Conservation (phyloP, 2,888 invertebrate species). For the Psylliodes chrysocephalus region DNA sequence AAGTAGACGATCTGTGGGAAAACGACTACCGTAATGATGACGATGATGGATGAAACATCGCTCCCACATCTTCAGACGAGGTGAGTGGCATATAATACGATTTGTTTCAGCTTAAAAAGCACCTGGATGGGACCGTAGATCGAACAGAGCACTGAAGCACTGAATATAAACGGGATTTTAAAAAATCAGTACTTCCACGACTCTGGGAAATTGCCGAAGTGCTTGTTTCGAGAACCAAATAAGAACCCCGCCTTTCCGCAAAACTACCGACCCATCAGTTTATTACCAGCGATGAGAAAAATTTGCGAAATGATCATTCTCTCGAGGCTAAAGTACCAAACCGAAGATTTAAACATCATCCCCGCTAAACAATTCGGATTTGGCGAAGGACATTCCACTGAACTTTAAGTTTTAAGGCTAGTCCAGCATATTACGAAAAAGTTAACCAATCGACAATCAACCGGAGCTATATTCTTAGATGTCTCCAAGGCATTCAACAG, state of each 20-base stretch:
- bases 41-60: no score
- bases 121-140: background rate
- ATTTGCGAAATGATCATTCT: constrained; percentile 32
- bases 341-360: constrained; percentile 32
- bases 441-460: constrained; percentile 46
- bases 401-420: constrained; percentile 50
- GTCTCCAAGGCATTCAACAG: constrained; percentile 55
- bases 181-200: no score
- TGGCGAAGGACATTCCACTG: constrained; percentile 49
- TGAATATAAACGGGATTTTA: no score
- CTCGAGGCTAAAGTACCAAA: constrained; percentile 15
- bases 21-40: no score
- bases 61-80: background rate
- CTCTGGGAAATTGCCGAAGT: constrained; percentile 34
- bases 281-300: constrained; percentile 36
- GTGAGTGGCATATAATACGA: no score
- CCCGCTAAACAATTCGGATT: constrained; percentile 54
- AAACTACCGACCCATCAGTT: constrained; percentile 37
- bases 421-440: constrained; percentile 43
- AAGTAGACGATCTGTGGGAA: no score
- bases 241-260: constrained; percentile 28
- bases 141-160: background rate
- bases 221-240: constrained; percentile 27
- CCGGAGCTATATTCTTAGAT: constrained; percentile 52
- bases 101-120: background rate